A percentile compares a stretch with the other conserved stretches of the same genome.
These are phyloP conservation scores for Metaphire vulgaris DNA, from an alignment of 1,140 invertebrate genomes.

Conservation along the genomic window DNA sequence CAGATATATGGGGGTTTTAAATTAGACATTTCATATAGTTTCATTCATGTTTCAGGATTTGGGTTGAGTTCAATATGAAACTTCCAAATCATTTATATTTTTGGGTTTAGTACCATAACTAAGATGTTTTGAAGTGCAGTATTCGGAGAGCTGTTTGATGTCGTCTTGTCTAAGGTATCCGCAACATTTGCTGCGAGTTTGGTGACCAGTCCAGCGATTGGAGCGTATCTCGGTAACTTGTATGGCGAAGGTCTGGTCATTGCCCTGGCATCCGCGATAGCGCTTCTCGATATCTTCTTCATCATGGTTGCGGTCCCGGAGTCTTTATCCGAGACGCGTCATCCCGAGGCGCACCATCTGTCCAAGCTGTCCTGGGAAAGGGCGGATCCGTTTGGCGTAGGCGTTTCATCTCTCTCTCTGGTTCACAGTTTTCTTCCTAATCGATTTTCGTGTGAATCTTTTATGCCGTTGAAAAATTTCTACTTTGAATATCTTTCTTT, in stretches of 20 bases:
- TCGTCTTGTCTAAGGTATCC: slow-evolving; percentile 72
- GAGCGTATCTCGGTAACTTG: slow-evolving; percentile 80
- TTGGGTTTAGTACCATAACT: no score
- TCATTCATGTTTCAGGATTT: no score
- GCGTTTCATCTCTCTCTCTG: no score
- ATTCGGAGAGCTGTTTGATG: no score
- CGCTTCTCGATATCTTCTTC: slow-evolving; percentile 93
- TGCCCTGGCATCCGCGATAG: slow-evolving; percentile 84
- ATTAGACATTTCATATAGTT: no score
- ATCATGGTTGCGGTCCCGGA: slow-evolving; percentile 96
- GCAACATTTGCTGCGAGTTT: slow-evolving; percentile 97
- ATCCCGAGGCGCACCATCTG: slow-evolving; percentile 42
- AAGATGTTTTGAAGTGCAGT: no score
- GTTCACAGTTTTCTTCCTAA: neutral
- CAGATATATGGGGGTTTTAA: no score
- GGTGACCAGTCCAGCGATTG: slow-evolving; percentile 92
- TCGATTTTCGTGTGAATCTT: neutral
- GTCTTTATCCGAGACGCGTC: slow-evolving; percentile 74
- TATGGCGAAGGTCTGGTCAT: slow-evolving; percentile 92
- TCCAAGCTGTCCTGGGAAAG: slow-evolving; percentile 67
- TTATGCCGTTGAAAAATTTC: neutral
- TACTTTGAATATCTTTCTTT: neutral
- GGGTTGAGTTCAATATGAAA: no score
- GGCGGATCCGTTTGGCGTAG: slow-evolving; percentile 90
- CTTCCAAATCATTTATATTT: no score